Percentiles rank a stretch among this genome's conserved stretches.
These are phyloP conservation scores for Drosophila longiperda DNA, from an alignment of 2,888 invertebrate species.

Conservation along the genomic window DNA sequence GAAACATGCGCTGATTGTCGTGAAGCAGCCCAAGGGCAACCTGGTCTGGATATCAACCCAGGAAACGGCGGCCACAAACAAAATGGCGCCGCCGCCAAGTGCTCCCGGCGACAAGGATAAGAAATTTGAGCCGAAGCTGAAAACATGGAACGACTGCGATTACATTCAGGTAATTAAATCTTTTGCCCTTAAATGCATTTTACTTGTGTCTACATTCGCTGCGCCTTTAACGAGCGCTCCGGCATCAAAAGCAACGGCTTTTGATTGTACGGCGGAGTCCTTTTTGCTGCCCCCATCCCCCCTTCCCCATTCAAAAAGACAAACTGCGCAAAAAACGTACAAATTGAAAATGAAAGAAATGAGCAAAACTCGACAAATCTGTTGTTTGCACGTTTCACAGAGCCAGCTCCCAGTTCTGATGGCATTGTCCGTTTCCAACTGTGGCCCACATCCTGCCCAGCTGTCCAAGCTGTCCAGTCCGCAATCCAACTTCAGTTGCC, in stretches of 20 bases:
- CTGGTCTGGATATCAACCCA: constrained; percentile 93
- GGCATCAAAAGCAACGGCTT: constrained; percentile 70
- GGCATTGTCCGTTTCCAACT: constrained; percentile 26
- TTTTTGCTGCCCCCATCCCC: neutral
- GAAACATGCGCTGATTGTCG: constrained; percentile 94
- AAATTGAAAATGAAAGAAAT: constrained; percentile 68
- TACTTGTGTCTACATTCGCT: constrained; percentile 26
- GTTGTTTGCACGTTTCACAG: constrained; percentile 62
- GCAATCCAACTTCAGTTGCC: constrained; percentile 51
- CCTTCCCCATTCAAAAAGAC: neutral
- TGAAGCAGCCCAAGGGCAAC: constrained; percentile 93
- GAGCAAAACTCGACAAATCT: constrained; percentile 64
- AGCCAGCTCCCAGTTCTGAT: constrained; percentile 13
- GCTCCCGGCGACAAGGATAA: constrained; percentile 86
- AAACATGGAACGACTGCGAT: constrained; percentile 94
- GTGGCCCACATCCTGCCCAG: constrained; percentile 34
- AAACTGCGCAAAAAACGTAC: constrained; percentile 67
- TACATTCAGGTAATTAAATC: constrained; percentile 88
- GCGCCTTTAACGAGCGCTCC: constrained; percentile 68
- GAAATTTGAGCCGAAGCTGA: constrained; percentile 86
- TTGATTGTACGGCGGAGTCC: constrained; percentile 37
- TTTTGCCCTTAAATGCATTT: constrained; percentile 60
- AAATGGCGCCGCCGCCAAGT: constrained; percentile 86
- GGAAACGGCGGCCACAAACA: constrained; percentile 86
- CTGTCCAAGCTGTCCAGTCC: constrained; percentile 12